Conservation (phyloP, 2,113 vertebrate genomes). For the Onychorhynchus coronatus region DNA sequence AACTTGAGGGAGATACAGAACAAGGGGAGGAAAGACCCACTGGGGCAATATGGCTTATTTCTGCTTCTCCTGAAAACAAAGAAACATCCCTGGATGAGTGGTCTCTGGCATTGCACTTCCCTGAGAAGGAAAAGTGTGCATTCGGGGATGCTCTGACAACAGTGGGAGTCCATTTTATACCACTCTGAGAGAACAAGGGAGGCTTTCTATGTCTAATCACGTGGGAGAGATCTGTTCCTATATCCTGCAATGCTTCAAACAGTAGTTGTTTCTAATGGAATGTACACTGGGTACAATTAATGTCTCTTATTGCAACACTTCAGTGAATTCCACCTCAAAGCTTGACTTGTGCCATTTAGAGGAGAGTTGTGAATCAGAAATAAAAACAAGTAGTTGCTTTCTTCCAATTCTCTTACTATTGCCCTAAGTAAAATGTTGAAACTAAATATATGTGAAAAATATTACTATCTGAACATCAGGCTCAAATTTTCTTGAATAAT, state of each 20-base stretch:
- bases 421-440: background rate
- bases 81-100: background rate
- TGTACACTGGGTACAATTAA: slow-evolving; percentile 3
- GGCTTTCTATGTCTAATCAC: slow-evolving; percentile 2
- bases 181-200: background rate
- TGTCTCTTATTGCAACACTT: background rate
- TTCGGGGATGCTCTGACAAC: background rate
- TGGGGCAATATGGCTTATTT: background rate
- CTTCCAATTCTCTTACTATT: background rate
- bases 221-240: slow-evolving; percentile 29
- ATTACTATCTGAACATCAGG: background rate
- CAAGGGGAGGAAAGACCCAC: background rate
- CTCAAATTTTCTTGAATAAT: slow-evolving; percentile 7
- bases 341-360: background rate
- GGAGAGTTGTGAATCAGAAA: background rate
- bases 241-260: slow-evolving; percentile 16
- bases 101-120: background rate
- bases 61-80: slow-evolving; percentile 7
- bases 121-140: background rate
- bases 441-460: background rate
- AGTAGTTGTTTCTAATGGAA: background rate
- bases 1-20: background rate
- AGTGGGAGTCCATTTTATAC: slow-evolving; percentile 8
- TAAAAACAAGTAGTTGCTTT: background rate
- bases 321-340: background rate